Conservation (phyloP, 1,140 invertebrate species). For the Ceratoteleas bidentatus region DNA sequence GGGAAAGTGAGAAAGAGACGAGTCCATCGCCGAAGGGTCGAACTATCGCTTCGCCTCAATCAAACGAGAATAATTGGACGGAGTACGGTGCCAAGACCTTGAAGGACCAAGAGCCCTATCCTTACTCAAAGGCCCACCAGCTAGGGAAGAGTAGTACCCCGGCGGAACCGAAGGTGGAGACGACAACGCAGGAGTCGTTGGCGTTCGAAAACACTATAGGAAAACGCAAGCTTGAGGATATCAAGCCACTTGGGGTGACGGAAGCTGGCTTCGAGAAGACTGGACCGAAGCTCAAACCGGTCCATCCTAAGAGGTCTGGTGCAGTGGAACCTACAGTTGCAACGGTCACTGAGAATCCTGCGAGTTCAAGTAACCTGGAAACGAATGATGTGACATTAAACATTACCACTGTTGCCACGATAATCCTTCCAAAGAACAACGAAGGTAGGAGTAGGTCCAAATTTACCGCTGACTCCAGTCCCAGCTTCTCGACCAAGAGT, state of each 20-base stretch:
- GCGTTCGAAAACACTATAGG: constrained; percentile 74
- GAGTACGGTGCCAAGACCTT: constrained; percentile 1
- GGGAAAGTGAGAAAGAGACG: constrained; percentile 25
- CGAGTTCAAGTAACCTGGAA: constrained; percentile 26
- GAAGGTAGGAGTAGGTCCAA: constrained; percentile 18
- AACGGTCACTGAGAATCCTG: constrained; percentile 9
- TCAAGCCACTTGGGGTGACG: constrained; percentile 67
- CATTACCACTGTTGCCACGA: constrained; percentile 49
- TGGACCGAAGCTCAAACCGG: constrained; percentile 68
- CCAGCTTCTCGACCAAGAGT: no score
- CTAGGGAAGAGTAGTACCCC: constrained; percentile 8
- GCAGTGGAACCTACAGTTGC: constrained; percentile 35
- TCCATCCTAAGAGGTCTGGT: constrained; percentile 62
- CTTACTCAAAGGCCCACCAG: constrained; percentile 56
- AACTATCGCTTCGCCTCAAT: constrained; percentile 67
- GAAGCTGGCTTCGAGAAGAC: constrained; percentile 74
- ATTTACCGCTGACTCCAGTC: no score
- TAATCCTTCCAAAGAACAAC: constrained; percentile 21
- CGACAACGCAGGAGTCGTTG: constrained; percentile 62
- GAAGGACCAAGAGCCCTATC: constrained; percentile 64
- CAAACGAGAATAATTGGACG: constrained; percentile 37
- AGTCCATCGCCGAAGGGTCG: constrained; percentile 66
- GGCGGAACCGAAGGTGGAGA: not conserved
- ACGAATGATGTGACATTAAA: constrained; percentile 45
- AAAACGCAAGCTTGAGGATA: constrained; percentile 47